Conservation (phyloP, 2,797 vertebrate species). For the Gymnodraco acuticeps region DNA sequence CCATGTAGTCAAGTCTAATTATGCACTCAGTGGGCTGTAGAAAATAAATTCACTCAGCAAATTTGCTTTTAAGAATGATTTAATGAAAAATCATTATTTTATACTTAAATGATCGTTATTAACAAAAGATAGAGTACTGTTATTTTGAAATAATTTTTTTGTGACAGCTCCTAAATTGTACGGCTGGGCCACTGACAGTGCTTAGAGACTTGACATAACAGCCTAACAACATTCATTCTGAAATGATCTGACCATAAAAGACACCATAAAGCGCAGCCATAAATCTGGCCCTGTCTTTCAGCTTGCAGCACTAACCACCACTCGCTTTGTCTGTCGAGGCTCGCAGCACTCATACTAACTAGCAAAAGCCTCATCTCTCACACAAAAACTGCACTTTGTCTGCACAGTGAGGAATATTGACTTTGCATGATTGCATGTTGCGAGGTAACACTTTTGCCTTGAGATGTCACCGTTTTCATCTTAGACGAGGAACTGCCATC, state of each 20-base stretch:
- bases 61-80: conserved; percentile 27
- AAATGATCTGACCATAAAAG: conserved; percentile 57
- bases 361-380: conserved; percentile 53
- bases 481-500: conserved; percentile 46
- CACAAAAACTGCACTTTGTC: conserved; percentile 40
- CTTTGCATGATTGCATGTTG: conserved; percentile 79
- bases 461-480: conserved; percentile 74
- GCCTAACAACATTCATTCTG: conserved; percentile 48
- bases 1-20: conserved; percentile 13
- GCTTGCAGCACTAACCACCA: conserved; percentile 77
- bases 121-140: conserved; percentile 7
- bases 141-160: conserved; percentile 33
- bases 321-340: conserved; percentile 71
- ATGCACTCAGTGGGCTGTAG: neutral
- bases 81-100: conserved; percentile 25
- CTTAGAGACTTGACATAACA: conserved; percentile 42
- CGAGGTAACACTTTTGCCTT: conserved; percentile 78
- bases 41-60: conserved; percentile 7
- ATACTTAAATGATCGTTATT: conserved; percentile 21
- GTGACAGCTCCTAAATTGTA: conserved; percentile 29
- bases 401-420: conserved; percentile 42
- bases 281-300: conserved; percentile 62
- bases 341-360: conserved; percentile 71
- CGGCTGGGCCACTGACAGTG: conserved; percentile 17
- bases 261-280: conserved; percentile 45